Conservation (phyloP, 2,888 invertebrate genomes). For the Tiliacea aurago region DNA sequence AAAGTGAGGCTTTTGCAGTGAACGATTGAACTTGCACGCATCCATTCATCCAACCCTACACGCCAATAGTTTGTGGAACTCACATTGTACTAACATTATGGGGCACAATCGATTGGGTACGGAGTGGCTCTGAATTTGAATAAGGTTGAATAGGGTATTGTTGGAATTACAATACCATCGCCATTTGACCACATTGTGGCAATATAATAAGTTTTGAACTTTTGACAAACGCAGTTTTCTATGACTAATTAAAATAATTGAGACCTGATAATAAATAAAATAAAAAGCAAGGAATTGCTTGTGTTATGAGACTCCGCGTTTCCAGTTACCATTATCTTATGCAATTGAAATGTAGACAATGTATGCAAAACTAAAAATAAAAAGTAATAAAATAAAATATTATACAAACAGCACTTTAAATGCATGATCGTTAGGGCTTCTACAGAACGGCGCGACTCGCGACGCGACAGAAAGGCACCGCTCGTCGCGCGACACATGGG, state of each 20-base stretch:
- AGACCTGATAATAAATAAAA: background rate
- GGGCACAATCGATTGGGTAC: slow-evolving; percentile 24
- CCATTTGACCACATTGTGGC: slow-evolving; percentile 7
- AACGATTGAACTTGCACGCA: slow-evolving; percentile 28
- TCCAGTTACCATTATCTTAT: too few species aligned
- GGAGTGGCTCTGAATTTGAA: slow-evolving; percentile 29
- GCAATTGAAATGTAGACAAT: too few species aligned
- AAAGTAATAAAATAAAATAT: too few species aligned
- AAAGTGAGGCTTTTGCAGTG: slow-evolving; percentile 7
- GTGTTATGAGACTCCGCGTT: too few species aligned
- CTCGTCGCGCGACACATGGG: too few species aligned
- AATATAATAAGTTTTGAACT: background rate
- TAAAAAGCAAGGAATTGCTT: too few species aligned
- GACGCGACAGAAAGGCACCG: too few species aligned
- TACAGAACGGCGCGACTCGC: too few species aligned
- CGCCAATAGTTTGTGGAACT: slow-evolving; percentile 23
- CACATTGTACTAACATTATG: slow-evolving; percentile 38
- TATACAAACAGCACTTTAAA: too few species aligned
- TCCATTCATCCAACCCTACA: background rate
- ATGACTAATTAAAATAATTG: background rate
- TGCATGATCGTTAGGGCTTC: too few species aligned
- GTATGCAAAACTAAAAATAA: too few species aligned
- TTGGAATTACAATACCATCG: slow-evolving; percentile 11
- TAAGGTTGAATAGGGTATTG: slow-evolving; percentile 14
- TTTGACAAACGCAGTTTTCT: background rate